phyloP scores from a whole-genome alignment of 2,113 vertebrate species.

The Platichthys flesus region DNA sequence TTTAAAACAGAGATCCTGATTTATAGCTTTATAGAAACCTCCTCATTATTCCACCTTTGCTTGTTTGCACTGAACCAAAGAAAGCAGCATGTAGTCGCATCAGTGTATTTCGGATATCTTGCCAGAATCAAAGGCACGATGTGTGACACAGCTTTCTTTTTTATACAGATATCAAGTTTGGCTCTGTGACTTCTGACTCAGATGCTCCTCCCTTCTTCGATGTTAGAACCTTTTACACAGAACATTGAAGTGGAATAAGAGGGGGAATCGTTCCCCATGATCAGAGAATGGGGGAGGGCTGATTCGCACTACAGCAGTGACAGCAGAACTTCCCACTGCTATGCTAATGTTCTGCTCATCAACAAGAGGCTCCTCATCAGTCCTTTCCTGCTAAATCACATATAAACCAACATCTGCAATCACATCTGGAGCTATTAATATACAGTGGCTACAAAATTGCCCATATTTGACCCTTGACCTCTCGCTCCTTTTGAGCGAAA shows the following conservation, averaged over 20 bases:
- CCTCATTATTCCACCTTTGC: neutral
- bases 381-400: neutral
- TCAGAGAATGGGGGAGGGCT: constrained; percentile 38
- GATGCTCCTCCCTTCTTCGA: neutral
- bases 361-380: constrained; percentile 5
- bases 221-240: neutral
- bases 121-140: neutral
- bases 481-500: neutral
- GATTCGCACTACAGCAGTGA: constrained; percentile 11
- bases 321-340: constrained; percentile 29
- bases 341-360: constrained; percentile 55
- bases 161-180: no score
- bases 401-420: neutral
- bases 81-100: neutral
- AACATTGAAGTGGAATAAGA: neutral
- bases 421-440: neutral
- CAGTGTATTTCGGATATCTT: neutral
- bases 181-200: no score
- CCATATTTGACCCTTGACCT: neutral
- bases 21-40: neutral
- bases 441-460: neutral
- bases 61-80: neutral
- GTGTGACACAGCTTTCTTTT: neutral
- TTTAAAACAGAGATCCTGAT: neutral
- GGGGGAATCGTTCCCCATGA: neutral